Percentiles rank a stretch among this genome's conserved stretches.
Conservation (phyloP, 2,888 invertebrate genomes). For the Heteromurus nitidus region DNA sequence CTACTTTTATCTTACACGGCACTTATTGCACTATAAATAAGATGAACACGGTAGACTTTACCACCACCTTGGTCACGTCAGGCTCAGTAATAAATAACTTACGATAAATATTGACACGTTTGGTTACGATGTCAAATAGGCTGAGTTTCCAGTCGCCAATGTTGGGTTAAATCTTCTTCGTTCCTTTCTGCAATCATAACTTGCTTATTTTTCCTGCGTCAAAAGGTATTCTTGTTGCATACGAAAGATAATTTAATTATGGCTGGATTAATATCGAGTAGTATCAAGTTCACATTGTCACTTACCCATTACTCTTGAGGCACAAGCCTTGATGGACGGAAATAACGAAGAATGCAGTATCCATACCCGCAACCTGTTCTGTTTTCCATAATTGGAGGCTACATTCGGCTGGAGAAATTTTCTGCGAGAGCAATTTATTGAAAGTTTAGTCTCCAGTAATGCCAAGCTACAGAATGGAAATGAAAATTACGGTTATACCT, state of each 20-base stretch:
- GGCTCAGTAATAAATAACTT: too few species aligned
- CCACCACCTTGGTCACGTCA: too few species aligned
- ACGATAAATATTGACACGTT: too few species aligned
- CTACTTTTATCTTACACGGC: too few species aligned
- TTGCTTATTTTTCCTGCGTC: slow-evolving; percentile 51
- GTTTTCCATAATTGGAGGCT: slow-evolving; percentile 53
- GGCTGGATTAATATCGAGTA: not conserved
- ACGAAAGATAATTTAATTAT: not conserved
- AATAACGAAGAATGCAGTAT: slow-evolving; percentile 47
- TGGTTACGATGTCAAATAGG: too few species aligned
- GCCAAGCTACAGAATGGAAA: too few species aligned
- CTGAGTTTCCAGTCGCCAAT: slow-evolving; percentile 49
- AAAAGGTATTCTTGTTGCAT: not conserved
- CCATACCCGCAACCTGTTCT: slow-evolving; percentile 49
- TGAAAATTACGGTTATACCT: slow-evolving; percentile 10
- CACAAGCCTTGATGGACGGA: slow-evolving; percentile 49
- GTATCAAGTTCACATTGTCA: not conserved
- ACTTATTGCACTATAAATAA: too few species aligned
- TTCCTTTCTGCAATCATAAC: slow-evolving; percentile 13
- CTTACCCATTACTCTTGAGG: slow-evolving; percentile 51
- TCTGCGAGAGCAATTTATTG: too few species aligned
- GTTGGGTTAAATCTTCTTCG: slow-evolving; percentile 23
- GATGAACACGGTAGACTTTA: too few species aligned
- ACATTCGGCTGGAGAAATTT: slow-evolving; percentile 38
- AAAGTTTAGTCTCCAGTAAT: too few species aligned